Evolutionary conservation across 2,797 vertebrate species (phyloP).

Genomic region (Leontopithecus rosalia): DNA sequence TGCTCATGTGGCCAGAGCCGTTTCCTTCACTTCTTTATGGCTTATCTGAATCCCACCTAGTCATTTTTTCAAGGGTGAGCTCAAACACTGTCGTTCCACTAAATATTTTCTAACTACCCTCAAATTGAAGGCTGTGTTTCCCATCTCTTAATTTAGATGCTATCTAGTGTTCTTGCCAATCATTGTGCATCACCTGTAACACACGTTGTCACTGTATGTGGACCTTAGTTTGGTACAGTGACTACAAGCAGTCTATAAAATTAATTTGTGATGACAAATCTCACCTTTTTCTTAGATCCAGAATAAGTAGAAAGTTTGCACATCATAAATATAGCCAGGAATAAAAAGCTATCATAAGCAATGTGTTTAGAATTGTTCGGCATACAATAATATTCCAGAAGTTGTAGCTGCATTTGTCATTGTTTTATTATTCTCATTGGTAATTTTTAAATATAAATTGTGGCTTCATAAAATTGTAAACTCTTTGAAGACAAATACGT

Average conservation of each 20-base stretch:
- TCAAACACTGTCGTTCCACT: not conserved
- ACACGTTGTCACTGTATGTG: not conserved
- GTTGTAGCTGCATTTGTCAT: not conserved
- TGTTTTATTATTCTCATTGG: not conserved
- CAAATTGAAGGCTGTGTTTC: not conserved
- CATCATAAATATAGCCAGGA: not conserved
- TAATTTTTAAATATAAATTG: not conserved
- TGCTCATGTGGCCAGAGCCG: not conserved
- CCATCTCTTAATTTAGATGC: not conserved
- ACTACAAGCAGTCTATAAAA: not conserved
- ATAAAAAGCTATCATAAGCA: not conserved
- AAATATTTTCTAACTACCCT: not conserved
- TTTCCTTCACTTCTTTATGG: not conserved
- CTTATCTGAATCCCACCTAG: not conserved
- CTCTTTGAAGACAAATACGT: not conserved
- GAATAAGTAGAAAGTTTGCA: not conserved
- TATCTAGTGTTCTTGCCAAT: not conserved
- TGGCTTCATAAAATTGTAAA: not conserved
- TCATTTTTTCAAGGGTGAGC: not conserved
- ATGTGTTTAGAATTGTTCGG: not conserved
- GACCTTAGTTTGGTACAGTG: not conserved
- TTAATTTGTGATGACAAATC: not conserved
- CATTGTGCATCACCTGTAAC: not conserved
- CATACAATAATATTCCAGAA: not conserved
- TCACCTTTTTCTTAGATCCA: not conserved